A percentile compares a stretch with the other conserved stretches of the same genome.
Evolutionary conservation across 2,888 invertebrate species (phyloP).

Genomic region (Amorpha juglandis): DNA sequence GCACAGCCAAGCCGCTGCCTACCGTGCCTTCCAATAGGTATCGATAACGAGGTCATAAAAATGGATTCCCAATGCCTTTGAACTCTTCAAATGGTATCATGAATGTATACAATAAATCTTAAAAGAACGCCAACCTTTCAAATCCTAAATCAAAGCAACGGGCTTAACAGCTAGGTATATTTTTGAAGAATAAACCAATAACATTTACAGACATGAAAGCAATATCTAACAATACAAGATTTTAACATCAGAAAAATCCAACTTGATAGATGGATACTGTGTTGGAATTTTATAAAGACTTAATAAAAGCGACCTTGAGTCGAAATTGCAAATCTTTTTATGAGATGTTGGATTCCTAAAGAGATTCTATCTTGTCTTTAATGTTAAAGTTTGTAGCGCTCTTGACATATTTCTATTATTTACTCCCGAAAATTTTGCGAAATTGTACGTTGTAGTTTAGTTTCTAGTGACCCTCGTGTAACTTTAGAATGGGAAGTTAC

Average conservation of each 20-base stretch:
- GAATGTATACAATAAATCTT: conserved; percentile 8
- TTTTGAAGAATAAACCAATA: conserved; percentile 13
- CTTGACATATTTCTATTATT: background rate
- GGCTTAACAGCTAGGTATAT: background rate
- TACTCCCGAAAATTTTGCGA: background rate
- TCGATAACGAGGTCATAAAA: too few species aligned
- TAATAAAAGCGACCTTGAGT: background rate
- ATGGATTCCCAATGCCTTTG: background rate
- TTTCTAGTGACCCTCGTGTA: background rate
- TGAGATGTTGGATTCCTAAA: conserved; percentile 1
- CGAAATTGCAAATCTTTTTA: conserved; percentile 13
- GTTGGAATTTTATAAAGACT: background rate
- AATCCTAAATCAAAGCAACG: conserved; percentile 1
- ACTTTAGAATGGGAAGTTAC: background rate
- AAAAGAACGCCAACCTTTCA: conserved; percentile 5
- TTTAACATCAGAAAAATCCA: background rate
- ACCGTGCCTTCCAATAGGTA: too few species aligned
- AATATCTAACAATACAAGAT: conserved; percentile 10
- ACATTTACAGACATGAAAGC: background rate
- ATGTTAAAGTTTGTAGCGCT: background rate
- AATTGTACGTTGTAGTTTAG: background rate
- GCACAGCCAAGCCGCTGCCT: too few species aligned
- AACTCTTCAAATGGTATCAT: background rate
- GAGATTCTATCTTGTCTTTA: background rate
- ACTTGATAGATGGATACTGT: background rate